phyloP scores from a whole-genome alignment of 1,140 invertebrate species.

The Drosophila lacteicornis region DNA sequence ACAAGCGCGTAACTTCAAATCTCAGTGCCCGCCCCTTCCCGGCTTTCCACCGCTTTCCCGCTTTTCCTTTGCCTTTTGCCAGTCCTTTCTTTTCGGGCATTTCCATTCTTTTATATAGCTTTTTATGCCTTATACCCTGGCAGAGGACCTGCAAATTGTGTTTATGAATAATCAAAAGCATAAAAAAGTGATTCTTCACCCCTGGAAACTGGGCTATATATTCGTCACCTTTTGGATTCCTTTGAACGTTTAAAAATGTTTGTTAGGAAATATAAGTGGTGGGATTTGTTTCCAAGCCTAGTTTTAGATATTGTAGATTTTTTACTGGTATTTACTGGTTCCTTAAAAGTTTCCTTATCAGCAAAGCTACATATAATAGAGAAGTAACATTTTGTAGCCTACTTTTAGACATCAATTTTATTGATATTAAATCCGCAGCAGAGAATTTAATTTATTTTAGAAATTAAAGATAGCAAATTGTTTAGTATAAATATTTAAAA shows the following conservation, averaged over 20 bases:
- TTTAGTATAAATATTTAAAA: too few species aligned
- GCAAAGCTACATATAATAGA: too few species aligned
- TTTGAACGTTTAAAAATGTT: background rate
- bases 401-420: too few species aligned
- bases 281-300: too few species aligned
- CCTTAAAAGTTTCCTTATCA: background rate
- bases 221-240: background rate
- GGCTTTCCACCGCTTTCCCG: background rate
- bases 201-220: conserved; percentile 7
- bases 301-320: background rate
- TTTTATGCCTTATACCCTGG: conserved; percentile 17
- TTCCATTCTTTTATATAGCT: conserved; percentile 22
- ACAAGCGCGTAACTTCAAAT: conserved; percentile 67
- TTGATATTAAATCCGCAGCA: too few species aligned
- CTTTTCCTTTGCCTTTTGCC: conserved; percentile 19
- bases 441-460: too few species aligned
- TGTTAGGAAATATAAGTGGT: background rate
- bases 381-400: too few species aligned
- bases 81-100: conserved; percentile 40
- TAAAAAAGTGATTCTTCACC: conserved; percentile 8
- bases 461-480: too few species aligned
- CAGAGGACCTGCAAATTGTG: conserved; percentile 17
- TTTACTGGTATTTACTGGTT: too few species aligned
- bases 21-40: conserved; percentile 11
- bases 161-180: conserved; percentile 23